phyloP scores from a whole-genome alignment of 2,113 vertebrate species.

The Pavo muticus region DNA sequence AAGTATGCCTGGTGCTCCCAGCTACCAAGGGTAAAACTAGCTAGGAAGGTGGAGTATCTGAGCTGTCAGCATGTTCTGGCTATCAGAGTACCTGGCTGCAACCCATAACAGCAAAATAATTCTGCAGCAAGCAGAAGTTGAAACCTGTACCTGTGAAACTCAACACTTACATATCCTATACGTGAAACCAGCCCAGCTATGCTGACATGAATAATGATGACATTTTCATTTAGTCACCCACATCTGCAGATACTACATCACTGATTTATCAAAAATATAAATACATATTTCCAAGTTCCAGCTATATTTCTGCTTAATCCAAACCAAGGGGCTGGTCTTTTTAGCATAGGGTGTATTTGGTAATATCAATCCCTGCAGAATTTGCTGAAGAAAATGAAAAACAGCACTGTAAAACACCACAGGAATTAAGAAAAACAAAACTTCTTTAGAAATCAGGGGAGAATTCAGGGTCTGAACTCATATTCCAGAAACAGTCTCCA shows the following conservation, averaged over 20 bases:
- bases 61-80: background rate
- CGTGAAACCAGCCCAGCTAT: background rate
- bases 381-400: background rate
- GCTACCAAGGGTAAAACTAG: background rate
- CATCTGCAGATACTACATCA: constrained; percentile 6
- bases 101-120: background rate
- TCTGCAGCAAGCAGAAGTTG: constrained; percentile 1
- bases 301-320: background rate
- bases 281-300: background rate
- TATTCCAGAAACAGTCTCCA: background rate
- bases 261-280: background rate
- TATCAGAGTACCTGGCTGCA: background rate
- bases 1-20: rapidly evolving
- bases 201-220: constrained; percentile 33
- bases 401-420: background rate
- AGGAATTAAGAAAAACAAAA: background rate
- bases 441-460: background rate
- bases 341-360: background rate
- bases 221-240: constrained; percentile 21
- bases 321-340: background rate
- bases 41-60: rapidly evolving
- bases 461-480: background rate
- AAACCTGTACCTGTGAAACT: constrained; percentile 25
- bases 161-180: background rate
- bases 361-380: background rate